Evolutionary conservation across 2,888 invertebrate species (phyloP).

Genomic region (Drosophila conformis): DNA sequence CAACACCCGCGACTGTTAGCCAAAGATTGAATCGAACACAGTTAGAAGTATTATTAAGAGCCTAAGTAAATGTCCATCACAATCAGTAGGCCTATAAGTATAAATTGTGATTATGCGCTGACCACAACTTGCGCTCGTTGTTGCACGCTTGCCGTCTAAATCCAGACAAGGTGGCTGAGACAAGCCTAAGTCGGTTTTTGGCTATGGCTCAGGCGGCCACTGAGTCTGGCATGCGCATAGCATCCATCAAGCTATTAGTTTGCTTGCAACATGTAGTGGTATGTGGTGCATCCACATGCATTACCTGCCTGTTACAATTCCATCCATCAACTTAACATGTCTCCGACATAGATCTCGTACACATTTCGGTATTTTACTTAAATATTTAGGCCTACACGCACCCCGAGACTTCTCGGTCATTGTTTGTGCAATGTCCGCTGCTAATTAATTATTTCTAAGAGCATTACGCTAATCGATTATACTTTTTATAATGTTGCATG

Average conservation of each 20-base stretch:
- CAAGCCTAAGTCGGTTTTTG: constrained; percentile 53
- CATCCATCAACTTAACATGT: constrained; percentile 15
- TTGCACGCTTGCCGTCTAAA: constrained; percentile 49
- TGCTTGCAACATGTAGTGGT: constrained; percentile 23
- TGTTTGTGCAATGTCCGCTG: neutral
- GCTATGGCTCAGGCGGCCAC: constrained; percentile 40
- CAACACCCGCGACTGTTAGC: constrained; percentile 3
- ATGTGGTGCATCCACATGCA: neutral
- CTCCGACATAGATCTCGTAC: constrained; percentile 18
- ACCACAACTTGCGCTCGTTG: constrained; percentile 41
- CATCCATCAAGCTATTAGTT: constrained; percentile 50
- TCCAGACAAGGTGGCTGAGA: constrained; percentile 58
- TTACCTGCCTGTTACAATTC: constrained; percentile 18
- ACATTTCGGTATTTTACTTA: constrained; percentile 3
- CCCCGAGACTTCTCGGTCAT: neutral
- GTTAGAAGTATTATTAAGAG: constrained; percentile 2
- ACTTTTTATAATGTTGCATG: neutral
- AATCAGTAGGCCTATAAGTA: constrained; percentile 2
- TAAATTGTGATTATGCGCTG: neutral
- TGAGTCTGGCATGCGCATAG: constrained; percentile 62
- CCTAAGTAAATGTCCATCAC: constrained; percentile 32
- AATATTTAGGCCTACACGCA: neutral
- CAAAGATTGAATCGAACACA: neutral
- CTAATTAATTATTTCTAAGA: constrained; percentile 9
- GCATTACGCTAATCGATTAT: neutral